These are phyloP conservation scores for Cathartes aura DNA, from an alignment of 2,113 vertebrate genomes.

Conservation along the genomic window DNA sequence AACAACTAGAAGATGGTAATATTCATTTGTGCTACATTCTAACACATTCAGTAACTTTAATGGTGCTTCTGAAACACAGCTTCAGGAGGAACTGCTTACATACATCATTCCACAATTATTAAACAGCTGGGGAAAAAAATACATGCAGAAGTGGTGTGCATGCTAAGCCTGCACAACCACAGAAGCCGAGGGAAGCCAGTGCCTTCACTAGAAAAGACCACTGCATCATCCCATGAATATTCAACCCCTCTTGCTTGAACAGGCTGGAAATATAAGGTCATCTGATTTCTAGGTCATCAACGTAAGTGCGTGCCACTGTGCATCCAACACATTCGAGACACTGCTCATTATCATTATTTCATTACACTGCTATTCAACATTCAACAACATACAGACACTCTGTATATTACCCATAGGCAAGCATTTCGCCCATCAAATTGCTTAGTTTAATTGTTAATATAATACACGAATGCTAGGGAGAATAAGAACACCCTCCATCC, in stretches of 20 bases:
- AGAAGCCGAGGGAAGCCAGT: neutral
- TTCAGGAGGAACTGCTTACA: neutral
- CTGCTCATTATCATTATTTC: fast-evolving
- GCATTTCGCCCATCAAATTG: neutral
- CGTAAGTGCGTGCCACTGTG: fast-evolving
- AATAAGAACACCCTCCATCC: neutral
- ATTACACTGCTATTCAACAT: neutral
- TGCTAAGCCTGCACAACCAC: neutral
- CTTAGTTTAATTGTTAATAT: neutral
- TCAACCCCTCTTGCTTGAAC: conserved; percentile 65
- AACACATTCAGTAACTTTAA: conserved; percentile 40
- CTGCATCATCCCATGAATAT: neutral
- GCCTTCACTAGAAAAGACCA: neutral
- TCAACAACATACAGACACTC: neutral
- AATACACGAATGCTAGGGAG: neutral
- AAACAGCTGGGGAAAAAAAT: neutral
- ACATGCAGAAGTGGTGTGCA: neutral
- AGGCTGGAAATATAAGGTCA: neutral
- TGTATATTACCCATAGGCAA: neutral
- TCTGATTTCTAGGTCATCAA: neutral
- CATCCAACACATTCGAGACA: neutral
- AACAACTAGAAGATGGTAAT: conserved; percentile 36
- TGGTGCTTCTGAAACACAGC: neutral
- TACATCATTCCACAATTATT: neutral
- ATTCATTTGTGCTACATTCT: conserved; percentile 43